Percentiles rank a stretch among this genome's conserved stretches.
phyloP scores from a whole-genome alignment of 2,797 vertebrate genomes.

The Pangasius mekongensis region DNA sequence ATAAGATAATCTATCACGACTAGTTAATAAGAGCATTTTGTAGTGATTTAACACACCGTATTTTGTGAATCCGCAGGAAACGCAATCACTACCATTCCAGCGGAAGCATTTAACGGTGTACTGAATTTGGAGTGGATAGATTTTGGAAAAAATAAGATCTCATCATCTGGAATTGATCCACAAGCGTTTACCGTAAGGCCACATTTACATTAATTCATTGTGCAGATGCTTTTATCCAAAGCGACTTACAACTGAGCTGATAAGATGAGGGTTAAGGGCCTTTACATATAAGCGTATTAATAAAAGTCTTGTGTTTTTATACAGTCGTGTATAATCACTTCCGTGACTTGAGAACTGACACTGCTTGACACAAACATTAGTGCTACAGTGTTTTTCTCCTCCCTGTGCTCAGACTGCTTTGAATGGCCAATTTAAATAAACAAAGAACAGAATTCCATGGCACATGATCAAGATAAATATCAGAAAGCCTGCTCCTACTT shows the following conservation, averaged over 20 bases:
- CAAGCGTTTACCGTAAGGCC: conserved; percentile 83
- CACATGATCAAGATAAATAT: conserved; percentile 42
- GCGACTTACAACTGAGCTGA: neutral
- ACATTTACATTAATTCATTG: neutral
- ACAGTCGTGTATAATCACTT: neutral
- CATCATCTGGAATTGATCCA: conserved; percentile 77
- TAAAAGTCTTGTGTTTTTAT: neutral
- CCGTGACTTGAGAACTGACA: neutral
- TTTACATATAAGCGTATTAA: neutral
- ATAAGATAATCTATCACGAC: neutral
- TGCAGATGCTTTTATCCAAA: neutral
- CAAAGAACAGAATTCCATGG: conserved; percentile 55
- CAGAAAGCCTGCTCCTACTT: conserved; percentile 27
- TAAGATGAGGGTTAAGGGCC: neutral
- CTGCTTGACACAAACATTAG: conserved; percentile 1
- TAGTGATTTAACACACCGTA: conserved; percentile 1
- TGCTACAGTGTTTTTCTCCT: conserved; percentile 6
- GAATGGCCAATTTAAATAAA: conserved; percentile 37
- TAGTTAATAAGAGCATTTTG: neutral
- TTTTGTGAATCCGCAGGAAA: conserved; percentile 79
- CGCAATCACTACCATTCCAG: conserved; percentile 84
- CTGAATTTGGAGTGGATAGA: conserved; percentile 95
- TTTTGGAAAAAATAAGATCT: conserved; percentile 90
- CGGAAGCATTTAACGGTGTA: conserved; percentile 89
- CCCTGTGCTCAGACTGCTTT: conserved; percentile 3